phyloP scores from a whole-genome alignment of 2,113 vertebrate species.

The Perognathus longimembris region DNA sequence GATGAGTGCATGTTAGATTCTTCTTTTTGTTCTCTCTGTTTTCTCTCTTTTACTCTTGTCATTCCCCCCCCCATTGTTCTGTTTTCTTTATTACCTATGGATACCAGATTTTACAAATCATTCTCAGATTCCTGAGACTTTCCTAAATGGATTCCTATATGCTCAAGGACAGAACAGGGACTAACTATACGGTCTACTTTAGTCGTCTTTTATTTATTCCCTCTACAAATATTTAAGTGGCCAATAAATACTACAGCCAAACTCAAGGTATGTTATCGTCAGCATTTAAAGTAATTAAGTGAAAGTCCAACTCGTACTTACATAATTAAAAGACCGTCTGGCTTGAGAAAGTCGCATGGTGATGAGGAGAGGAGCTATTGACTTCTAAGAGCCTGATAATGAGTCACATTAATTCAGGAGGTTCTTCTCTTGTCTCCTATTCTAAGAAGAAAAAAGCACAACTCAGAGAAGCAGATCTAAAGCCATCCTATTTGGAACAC shows the following conservation, averaged over 20 bases:
- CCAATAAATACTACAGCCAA: not conserved
- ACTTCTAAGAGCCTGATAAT: not conserved
- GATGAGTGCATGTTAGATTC: not conserved
- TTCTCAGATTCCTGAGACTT: not conserved
- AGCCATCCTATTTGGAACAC: not conserved
- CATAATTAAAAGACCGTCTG: not conserved
- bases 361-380: not conserved
- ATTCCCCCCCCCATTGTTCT: not conserved
- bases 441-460: not conserved
- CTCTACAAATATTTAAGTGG: constrained; percentile 6
- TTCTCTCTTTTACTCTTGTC: not conserved
- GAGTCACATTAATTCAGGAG: not conserved
- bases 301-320: not conserved
- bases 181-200: not conserved
- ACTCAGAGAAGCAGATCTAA: not conserved
- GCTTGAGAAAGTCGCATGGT: not conserved
- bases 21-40: not conserved
- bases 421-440: not conserved
- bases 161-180: not conserved
- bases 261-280: not conserved
- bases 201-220: not conserved
- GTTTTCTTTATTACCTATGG: not conserved
- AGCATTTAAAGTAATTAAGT: constrained; percentile 8
- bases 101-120: not conserved
- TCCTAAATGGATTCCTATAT: not conserved